Evolutionary conservation across 2,113 vertebrate species (phyloP), one percentile per base, ranked within the genome.

Genomic region (Xiphophorus hellerii): DNA sequence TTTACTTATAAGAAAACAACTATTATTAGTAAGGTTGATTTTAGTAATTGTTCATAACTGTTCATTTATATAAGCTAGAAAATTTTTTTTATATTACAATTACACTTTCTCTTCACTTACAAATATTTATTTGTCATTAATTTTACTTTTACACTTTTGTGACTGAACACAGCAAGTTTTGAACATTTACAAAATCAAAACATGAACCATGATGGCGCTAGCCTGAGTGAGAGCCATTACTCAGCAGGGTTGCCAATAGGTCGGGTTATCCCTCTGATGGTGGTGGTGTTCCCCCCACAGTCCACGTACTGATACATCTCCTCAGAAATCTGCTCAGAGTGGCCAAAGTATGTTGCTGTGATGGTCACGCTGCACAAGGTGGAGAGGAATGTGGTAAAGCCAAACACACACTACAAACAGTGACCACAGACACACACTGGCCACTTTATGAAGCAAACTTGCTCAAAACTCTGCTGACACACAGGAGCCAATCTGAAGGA

Each of bases 261-360:
- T 42, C 39, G 4, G 39, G 39, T 42, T 1, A 5, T 8, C 1
- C 48, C 48, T 54, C 48, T 54, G 15, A 54, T 22, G 17, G 48
- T 15, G 5, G 96, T 97, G 22, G 96, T 96, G 89, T 98, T 98
- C 70, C 96, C 95, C 63, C 97, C 97, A 82, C 97, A 98, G 85
- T 99, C 96, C 39, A 98, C 96, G 62, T 98, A 98, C 89, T 98
- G 96, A 92, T 98, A 98, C 78, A 95, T 96, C 91, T 98, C 97
- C 84, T 96, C 96, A 75, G 97, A 97, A 78, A 96, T 96, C 88
- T 98, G 97, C 86, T 98, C 97, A 11, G 95, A 93, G 30, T 98
- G 97, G 64, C 96, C 96, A 5, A 98, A 96, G 89, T 98, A 98
- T 0, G 94, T 91, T 0, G 96, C 96, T 30, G 97, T 98, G 81